Base-by-base conservation (phyloP, 2,888 invertebrate species). In the Tryphoninae sp. region DNA sequence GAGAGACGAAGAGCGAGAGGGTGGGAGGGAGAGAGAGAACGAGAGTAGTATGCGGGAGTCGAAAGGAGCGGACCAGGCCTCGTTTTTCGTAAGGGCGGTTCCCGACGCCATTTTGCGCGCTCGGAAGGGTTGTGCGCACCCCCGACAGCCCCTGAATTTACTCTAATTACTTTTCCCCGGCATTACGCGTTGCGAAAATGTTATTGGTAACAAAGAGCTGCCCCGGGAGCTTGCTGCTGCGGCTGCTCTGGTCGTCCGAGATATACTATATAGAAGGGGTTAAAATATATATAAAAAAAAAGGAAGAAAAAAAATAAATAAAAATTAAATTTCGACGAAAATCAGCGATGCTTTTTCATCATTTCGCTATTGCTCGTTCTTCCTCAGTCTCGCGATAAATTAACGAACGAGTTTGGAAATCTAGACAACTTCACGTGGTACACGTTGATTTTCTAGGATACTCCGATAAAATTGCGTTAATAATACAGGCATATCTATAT, bases 101-200 rank as follows among this genome's bases (percentile, higher is more conserved):
- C 89, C 88, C 88, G 85, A 85, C 89, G 90, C 90, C 90, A 91
- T 90, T 91, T 90, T 90, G 88, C 83, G 84, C 84, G 88, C 86
- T 84, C 85, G 86, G 86, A 90, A 90, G 89, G 90, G 90, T 89
- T 87, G 87, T 84, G 73, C 82, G 81, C 82, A 78, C 75, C 77
- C 84, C 82, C 85, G 79, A 86, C 84, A 86, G 86, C 86, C 88
- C 85, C 88, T 89, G 90, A 90, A 90, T 91, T 89, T 89, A 89
- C 89, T 89, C 90, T 90, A 90, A 91, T 90, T 90, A 89, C 89
- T 90, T 89, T 90, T 87, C 89, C 87, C 88, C 86, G 88, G 88
- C 87, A 88, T 87, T 87, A 87, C 88, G 88, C 86, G 86, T 87
- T 87, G 89, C 84, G 86, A 88, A 90, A 90, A 89, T 89, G 87